Base-by-base conservation (phyloP, 2,888 invertebrate genomes). In the Drosophila flavopinicola region DNA sequence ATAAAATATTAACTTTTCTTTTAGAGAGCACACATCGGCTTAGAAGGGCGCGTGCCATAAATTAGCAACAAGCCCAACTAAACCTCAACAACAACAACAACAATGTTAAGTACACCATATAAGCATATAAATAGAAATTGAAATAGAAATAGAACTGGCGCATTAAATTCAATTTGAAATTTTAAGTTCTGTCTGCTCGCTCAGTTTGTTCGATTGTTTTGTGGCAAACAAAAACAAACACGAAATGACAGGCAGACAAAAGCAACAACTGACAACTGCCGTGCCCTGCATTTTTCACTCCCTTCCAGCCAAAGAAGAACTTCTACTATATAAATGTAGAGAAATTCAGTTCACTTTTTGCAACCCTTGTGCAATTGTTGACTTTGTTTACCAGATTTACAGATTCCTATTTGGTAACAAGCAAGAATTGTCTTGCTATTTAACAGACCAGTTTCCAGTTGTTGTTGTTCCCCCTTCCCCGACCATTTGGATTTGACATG, bases 1-100 rank as follows among this genome's bases (percentile, higher is more conserved):
- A 82, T 86, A 82, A 82, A 82, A 82, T 86, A 86, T 82, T 86
- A 84, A 80, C 86, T 83, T 69, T 79, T 73, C 76, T 60, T 85
- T 85, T 67, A 75, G 63, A 61, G 64, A 53, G 13, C 6, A 44
- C 29, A 51, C 54, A 65, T 59, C 41, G 64, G 44, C 74, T 73
- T 60, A 65, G 52, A 60, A 35, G 44, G 44, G 42, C 56, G 59
- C 45, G 56, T 66, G 48, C 45, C 39, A 58, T 66, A 60, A 44
- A 65, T 75, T 72, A 75, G 67, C 49, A 30, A 11, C 29, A 42
- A 39, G 35, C 35, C 39, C 27, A 52, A 30, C 47, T 17, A 52
- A 41, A 15, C 13, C 29, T 27, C 20, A 52, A 27, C 3, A 29
- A 32, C 13, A 32, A 11, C 0, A 53, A 52, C 48, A 11, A 17